phyloP scores from a whole-genome alignment of 2,113 vertebrate species.

The Merops nubicus region DNA sequence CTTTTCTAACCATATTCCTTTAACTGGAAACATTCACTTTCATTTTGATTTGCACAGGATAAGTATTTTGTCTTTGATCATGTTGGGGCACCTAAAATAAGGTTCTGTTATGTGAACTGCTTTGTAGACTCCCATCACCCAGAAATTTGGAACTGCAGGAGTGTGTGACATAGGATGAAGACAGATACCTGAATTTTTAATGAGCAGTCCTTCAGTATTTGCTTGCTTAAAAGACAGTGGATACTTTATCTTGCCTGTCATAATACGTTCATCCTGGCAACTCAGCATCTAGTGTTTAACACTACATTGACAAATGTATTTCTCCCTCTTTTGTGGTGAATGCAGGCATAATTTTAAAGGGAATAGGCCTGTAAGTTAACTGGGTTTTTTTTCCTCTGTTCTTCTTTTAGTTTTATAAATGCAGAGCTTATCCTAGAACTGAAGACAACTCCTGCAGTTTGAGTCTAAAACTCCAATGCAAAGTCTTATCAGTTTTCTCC shows the following conservation, averaged over 20 bases:
- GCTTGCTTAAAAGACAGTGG: conserved; percentile 1
- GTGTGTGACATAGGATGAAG: neutral
- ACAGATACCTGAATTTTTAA: neutral
- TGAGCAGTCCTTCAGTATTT: conserved; percentile 32
- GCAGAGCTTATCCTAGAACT: neutral
- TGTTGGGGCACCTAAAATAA: neutral
- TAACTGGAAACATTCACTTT: neutral
- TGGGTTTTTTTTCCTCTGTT: neutral
- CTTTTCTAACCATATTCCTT: neutral
- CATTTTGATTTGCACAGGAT: neutral
- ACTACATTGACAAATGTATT: neutral
- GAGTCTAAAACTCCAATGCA: neutral
- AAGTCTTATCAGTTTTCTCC: neutral
- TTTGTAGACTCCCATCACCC: neutral
- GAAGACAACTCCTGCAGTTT: neutral
- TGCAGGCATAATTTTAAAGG: neutral
- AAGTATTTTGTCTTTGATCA: neutral
- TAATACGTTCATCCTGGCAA: conserved; percentile 41
- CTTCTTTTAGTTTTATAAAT: neutral
- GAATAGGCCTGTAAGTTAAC: neutral
- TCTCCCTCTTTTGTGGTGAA: neutral
- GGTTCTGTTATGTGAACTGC: neutral
- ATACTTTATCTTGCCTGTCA: conserved; percentile 45
- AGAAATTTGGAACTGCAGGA: neutral
- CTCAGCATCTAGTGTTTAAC: neutral